phyloP scores from a whole-genome alignment of 2,888 invertebrate species.

The Acanthosepion lycidas region DNA sequence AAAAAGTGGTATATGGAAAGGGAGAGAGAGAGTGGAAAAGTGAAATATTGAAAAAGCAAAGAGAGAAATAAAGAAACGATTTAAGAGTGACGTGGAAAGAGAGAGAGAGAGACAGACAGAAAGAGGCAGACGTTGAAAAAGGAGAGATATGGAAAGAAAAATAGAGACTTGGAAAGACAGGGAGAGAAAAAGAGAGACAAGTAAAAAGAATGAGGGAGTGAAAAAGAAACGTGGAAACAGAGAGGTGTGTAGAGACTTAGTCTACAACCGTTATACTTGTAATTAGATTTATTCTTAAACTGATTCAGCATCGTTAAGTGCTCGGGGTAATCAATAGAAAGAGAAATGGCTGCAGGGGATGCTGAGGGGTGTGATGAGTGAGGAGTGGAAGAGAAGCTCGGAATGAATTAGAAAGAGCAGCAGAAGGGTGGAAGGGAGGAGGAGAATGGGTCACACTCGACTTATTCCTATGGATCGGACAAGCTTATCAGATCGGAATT shows the following conservation, averaged over 20 bases:
- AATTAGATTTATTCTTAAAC: background rate
- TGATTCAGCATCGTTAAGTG: background rate
- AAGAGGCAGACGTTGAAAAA: background rate
- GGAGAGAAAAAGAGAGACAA: background rate
- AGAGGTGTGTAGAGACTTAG: background rate
- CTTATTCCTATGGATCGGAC: background rate
- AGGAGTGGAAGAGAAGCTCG: too few relatives aligned
- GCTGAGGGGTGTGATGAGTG: background rate
- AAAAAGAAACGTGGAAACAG: too few relatives aligned
- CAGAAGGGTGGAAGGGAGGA: background rate
- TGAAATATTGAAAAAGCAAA: too few relatives aligned
- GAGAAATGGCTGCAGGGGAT: background rate
- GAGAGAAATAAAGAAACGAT: too few relatives aligned
- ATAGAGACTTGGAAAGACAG: background rate
- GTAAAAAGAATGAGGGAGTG: background rate
- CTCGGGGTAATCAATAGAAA: background rate
- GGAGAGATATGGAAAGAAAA: background rate
- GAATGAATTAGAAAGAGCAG: background rate
- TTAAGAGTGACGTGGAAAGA: too few relatives aligned
- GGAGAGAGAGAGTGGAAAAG: too few relatives aligned
- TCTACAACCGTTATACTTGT: background rate
- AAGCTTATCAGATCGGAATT: background rate
- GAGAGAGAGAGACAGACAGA: too few relatives aligned
- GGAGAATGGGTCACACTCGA: background rate
- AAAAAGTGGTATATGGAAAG: too few relatives aligned